phyloP scores from a whole-genome alignment of 2,797 vertebrate genomes.

The Anabas testudineus region DNA sequence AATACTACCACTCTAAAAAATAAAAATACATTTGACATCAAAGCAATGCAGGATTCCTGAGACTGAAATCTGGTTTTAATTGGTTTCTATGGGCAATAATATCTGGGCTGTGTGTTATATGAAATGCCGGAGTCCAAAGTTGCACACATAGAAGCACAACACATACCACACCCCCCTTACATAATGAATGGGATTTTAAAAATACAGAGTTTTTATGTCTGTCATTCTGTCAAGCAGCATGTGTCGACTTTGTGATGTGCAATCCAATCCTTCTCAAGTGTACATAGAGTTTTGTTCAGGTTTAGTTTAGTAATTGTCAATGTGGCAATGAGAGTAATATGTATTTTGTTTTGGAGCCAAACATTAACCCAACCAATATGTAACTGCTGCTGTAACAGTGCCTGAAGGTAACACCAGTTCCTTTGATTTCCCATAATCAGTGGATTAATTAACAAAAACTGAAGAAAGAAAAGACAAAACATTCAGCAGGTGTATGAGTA shows the following conservation, averaged over 20 bases:
- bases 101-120: too few species aligned
- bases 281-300: conserved; percentile 30
- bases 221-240: conserved; percentile 39
- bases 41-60: conserved; percentile 27
- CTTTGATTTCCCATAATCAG: too few species aligned
- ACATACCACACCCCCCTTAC: not conserved
- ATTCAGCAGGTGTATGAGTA: conserved; percentile 32
- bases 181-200: conserved; percentile 38
- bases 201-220: conserved; percentile 48
- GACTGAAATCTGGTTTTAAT: conserved; percentile 49
- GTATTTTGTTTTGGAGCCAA: too few species aligned
- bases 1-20: not conserved
- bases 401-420: too few species aligned
- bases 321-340: too few species aligned
- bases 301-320: conserved; percentile 32
- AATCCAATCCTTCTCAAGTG: not conserved
- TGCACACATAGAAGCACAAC: conserved; percentile 5
- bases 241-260: conserved; percentile 49
- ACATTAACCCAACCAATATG: too few species aligned
- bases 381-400: too few species aligned
- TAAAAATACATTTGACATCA: not conserved
- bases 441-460: conserved; percentile 14
- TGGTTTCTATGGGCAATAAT: conserved; percentile 62
- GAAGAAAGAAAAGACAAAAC: conserved; percentile 12
- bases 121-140: too few species aligned